Evolutionary conservation across 1,140 invertebrate genomes (phyloP), one percentile per base, ranked within the genome.

Genomic region (Camponotus vicinus): DNA sequence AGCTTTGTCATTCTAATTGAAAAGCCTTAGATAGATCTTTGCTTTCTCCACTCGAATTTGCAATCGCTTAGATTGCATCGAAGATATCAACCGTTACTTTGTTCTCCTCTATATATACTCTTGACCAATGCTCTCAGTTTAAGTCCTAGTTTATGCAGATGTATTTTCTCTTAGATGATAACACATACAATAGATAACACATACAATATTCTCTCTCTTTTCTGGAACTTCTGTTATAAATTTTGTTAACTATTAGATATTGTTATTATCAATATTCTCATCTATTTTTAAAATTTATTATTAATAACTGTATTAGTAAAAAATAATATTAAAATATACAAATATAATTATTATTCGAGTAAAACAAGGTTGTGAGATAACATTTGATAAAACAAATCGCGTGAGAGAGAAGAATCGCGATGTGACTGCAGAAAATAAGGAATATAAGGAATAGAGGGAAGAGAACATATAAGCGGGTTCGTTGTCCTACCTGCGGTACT

Each of bases 401-500:
- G n/a, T 34, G 45, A 13, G 21, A 18, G 9, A 66, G 15, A 13
- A 32, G 9, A 57, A 71, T 71, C 37, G 52, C 21, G 18, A 18
- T 32, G 52, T 2, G 34, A 37, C 15, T 34, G 34, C 13, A 55
- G 55, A 73, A 59, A 34, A 70, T 70, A 71, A 73, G 27, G 18
- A 61, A 59, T 42, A 59, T 21, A 69, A 61, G n/a, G 49, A 61
- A 59, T 42, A 59, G 27, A 69, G 45, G n/a, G 49, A 80, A 82
- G 49, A 59, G 40, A 45, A 73, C 37, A 21, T 49, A 34, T 69
- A 69, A 27, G 45, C 18, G 63, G 55, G 79, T 83, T 83, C 69
- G n/a, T 83, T 83, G 79, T 83, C 40, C 55, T 83, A 75, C 40
- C 79, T 49, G 69, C 18, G 55, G n/a, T 83, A 27, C 32, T 45